Evolutionary conservation across 1,140 invertebrate genomes (phyloP).

Genomic region (Odontomachus brunneus): DNA sequence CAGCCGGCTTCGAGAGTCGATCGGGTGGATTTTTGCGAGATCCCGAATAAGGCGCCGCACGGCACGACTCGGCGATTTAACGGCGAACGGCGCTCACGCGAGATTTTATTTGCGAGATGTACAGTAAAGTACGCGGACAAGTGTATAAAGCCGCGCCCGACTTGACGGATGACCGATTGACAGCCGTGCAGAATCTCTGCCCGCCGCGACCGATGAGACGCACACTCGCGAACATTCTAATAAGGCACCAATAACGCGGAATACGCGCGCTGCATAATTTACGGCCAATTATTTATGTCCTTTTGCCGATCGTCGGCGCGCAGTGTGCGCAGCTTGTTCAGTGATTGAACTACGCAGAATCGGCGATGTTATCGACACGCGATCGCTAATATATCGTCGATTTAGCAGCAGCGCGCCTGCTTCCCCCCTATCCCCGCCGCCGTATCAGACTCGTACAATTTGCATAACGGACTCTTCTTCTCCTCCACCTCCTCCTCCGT

Average conservation of each 20-base stretch:
- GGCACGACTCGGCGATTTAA: not conserved
- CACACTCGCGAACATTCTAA: conserved; percentile 8
- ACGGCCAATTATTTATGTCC: conserved; percentile 67
- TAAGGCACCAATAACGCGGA: not conserved
- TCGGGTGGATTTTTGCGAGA: not conserved
- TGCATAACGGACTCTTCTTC: conserved; percentile 44
- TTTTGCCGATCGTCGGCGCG: conserved; percentile 33
- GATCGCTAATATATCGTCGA: conserved; percentile 64
- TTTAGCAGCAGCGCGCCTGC: conserved; percentile 36
- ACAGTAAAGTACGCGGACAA: conserved; percentile 18
- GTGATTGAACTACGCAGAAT: conserved; percentile 63
- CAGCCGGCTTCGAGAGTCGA: not conserved
- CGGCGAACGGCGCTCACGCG: not conserved
- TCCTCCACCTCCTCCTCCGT: not conserved
- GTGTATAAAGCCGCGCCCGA: conserved; percentile 21
- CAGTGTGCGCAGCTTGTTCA: conserved; percentile 29
- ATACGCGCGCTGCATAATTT: conserved; percentile 61
- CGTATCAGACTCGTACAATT: conserved; percentile 45
- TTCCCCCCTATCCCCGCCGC: not conserved
- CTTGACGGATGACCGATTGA: conserved; percentile 45
- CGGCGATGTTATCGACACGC: conserved; percentile 64
- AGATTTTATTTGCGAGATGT: not conserved
- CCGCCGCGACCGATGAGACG: not conserved
- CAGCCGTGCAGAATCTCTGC: conserved; percentile 9
- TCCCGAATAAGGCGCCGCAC: conserved; percentile 11